Evolutionary conservation across 2,113 vertebrate genomes (phyloP), one percentile per base, ranked within the genome.

Genomic region (Edolisoma coerulescens): DNA sequence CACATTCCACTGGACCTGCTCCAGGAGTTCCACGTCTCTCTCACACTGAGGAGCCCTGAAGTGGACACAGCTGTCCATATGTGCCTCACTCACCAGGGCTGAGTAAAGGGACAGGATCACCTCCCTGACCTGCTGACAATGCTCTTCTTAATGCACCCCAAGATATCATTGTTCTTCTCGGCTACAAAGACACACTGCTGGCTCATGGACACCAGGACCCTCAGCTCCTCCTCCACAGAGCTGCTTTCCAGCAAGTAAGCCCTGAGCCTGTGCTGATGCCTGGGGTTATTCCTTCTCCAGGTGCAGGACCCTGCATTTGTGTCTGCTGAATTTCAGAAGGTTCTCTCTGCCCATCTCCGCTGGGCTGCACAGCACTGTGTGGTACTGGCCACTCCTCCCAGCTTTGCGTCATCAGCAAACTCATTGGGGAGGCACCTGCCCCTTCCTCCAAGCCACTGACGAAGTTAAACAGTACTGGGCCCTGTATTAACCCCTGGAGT

Each of bases 1-100:
- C 17, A 52, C 11, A 15, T 0, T 56, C 14, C 28, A 18, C 26
- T 53, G 47, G 39, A 63, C 11, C n/a, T 0, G 1, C 6, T 39
- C 49, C n/a, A 54, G 14, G 23, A 21, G 39, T 13, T 44, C 47
- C 27, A 11, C 6, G 33, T 21, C 27, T 45, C 39, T 33, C 2
- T 32, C 26, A 5, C 33, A 5, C 28, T 41, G 30, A 39, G 7
- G 12, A 65, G 10, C 50, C 6, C 15, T 13, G 16, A 41, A 19
- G 23, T 41, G 3, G 1, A 4, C 41, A 63, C 33, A 45, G 39
- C 3, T 5, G 7, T 73, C 37, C 41, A 54, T 11, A 44, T n/a
- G 35, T 42, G 45, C n/a, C 3, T 33, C 41, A 63, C 11, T 23
- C 50, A 54, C 8, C 23, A 47, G 15, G 15, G 28, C 50, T 64